Percentiles rank a stretch among this genome's conserved stretches.
Conservation (phyloP, 2,113 vertebrate genomes). For the Dipodomys stephensi region DNA sequence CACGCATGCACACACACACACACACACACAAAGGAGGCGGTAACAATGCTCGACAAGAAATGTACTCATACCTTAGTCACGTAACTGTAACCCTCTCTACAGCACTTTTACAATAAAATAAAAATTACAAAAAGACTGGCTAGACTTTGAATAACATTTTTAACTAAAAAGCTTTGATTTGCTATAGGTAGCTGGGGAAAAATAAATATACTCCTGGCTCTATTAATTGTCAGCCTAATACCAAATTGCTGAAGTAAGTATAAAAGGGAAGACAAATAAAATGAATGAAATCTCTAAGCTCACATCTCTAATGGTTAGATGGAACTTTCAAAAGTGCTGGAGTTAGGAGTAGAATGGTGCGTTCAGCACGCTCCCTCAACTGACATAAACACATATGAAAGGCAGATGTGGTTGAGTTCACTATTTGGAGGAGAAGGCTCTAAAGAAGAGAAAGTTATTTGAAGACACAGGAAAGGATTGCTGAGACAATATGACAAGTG, state of each 20-base stretch:
- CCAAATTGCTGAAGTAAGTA: not conserved
- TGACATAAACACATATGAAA: not conserved
- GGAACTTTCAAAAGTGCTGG: not conserved
- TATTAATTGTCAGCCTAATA: constrained; percentile 3
- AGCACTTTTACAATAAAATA: not conserved
- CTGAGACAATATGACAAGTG: not conserved
- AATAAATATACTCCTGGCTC: not conserved
- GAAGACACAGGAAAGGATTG: not conserved
- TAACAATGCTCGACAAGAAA: too few species aligned
- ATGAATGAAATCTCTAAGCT: not conserved
- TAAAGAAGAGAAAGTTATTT: not conserved
- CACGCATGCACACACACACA: too few species aligned
- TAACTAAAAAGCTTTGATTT: not conserved
- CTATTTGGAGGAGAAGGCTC: not conserved
- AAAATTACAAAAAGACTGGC: too few species aligned
- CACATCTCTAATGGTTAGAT: not conserved
- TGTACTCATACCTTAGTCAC: too few species aligned
- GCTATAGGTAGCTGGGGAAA: not conserved
- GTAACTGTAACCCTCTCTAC: too few species aligned
- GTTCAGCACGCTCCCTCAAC: not conserved
- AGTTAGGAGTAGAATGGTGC: not conserved
- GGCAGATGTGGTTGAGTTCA: not conserved
- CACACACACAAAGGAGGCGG: too few species aligned
- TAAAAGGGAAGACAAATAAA: not conserved
- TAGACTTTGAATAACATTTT: not conserved